Percentiles rank a stretch among this genome's conserved stretches.
Conservation (phyloP, 2,888 invertebrate genomes). For the Entomobrya multifasciata region DNA sequence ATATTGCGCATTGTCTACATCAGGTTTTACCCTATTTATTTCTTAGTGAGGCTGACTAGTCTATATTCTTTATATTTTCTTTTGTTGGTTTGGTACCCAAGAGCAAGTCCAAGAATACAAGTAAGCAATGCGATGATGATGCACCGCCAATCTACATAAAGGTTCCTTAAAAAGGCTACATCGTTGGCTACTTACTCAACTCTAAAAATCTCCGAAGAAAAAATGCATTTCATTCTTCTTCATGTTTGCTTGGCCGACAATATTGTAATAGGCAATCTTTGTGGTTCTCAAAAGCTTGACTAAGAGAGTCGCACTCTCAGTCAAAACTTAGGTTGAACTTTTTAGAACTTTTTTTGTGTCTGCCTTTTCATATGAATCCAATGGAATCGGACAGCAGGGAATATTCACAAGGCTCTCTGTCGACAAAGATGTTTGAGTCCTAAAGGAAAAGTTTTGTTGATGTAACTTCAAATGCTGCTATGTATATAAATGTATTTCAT, state of each 20-base stretch:
- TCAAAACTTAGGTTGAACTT: not conserved
- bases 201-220: not conserved
- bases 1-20: too few relatives aligned
- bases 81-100: too few relatives aligned
- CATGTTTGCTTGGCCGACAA: too few relatives aligned
- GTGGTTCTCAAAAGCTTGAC: not conserved
- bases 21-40: too few relatives aligned
- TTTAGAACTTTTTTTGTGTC: constrained; percentile 12
- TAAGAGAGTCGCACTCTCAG: too few relatives aligned
- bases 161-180: not conserved
- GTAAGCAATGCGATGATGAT: not conserved
- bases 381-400: constrained; percentile 58
- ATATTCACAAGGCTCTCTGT: not conserved
- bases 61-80: too few relatives aligned
- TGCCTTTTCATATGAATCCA: constrained; percentile 9
- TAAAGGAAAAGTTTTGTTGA: not conserved
- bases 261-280: not conserved
- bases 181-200: not conserved
- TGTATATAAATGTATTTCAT: too few relatives aligned
- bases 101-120: not conserved
- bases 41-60: too few relatives aligned
- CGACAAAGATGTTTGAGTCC: too few relatives aligned
- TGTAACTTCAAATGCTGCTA: too few relatives aligned
- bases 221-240: constrained; percentile 17
- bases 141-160: too few relatives aligned